phyloP scores from a whole-genome alignment of 2,888 invertebrate species.

The Eupithecia centaureata region DNA sequence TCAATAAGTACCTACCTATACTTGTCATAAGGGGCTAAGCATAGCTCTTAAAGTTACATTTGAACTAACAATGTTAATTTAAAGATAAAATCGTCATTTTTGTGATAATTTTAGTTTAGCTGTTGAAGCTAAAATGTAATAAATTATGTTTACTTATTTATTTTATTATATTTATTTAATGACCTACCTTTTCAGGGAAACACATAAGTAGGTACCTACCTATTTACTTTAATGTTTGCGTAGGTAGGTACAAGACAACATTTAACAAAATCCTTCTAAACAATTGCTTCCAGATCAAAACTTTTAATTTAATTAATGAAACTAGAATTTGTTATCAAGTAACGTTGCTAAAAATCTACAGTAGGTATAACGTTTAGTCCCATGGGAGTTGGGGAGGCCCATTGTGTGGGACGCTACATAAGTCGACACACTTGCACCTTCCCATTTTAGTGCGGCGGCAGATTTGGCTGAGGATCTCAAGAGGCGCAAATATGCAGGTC shows the following conservation, averaged over 20 bases:
- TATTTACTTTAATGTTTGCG: background rate
- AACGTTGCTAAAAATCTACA: too few relatives aligned
- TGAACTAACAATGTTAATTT: background rate
- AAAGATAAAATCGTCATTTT: constrained; percentile 35
- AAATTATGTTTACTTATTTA: constrained; percentile 28
- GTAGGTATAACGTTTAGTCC: too few relatives aligned
- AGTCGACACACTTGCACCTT: too few relatives aligned
- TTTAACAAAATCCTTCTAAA: too few relatives aligned
- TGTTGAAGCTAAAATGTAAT: constrained; percentile 15
- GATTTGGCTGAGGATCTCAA: too few relatives aligned
- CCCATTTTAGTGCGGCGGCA: too few relatives aligned
- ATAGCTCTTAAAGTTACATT: background rate
- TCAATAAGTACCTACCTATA: background rate
- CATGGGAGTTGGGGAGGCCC: too few relatives aligned
- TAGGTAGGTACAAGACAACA: background rate
- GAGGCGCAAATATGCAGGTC: too few relatives aligned
- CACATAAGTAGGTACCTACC: background rate
- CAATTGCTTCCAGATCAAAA: too few relatives aligned
- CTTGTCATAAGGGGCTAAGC: background rate
- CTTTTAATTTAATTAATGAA: too few relatives aligned
- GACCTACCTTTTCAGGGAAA: background rate
- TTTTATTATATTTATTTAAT: constrained; percentile 9
- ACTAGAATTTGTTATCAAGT: too few relatives aligned
- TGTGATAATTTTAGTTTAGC: constrained; percentile 39
- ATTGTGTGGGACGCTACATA: too few relatives aligned